Evolutionary conservation across 2,888 invertebrate genomes (phyloP), one percentile per base, ranked within the genome.

Genomic region (Stictocephala bisonia): DNA sequence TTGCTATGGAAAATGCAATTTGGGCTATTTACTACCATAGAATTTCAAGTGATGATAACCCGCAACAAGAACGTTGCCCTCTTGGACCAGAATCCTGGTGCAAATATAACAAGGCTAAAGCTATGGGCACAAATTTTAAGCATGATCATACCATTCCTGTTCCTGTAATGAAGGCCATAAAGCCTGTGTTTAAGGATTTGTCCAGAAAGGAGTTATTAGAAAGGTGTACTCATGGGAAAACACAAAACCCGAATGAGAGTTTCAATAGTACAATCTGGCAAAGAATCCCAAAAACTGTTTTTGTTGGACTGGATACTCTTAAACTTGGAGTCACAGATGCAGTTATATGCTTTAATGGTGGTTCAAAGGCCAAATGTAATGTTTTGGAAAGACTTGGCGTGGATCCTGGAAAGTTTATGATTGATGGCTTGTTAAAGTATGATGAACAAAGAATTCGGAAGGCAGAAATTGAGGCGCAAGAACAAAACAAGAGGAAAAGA

Each of bases 211-310:
- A n/a, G 24, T 71, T 24, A 22, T 68, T 40, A 40, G 58, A 58
- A 18, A 41, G 66, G 24, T 75, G 73, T 51, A 29, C 74, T 15
- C 71, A 68, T 31, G 73, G 73, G 1, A 58, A 53, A 15, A 71
- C 73, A 6, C 35, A 64, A 40, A 35, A 41, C 41, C 64, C 64
- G 2, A 64, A 58, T 20, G 31, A 31, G 13, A 64, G 64, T 44
- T 24, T 75, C 11, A 75, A 70, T 31, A 26, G 29, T 20, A 27
- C 24, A 11, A 58, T 58, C 13, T 58, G 58, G 48, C 48, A 48
- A 48, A 56, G 56, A 26, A 13, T 56, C 20, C 3, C 6, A 7
- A 56, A 56, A 56, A 56, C 26, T 24, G 56, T 20, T 13, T 48
- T 48, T 18, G 48, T 48, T 6, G 48, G n/a, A n/a, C n/a, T n/a